Conservation (phyloP, 35 echinoderm and acorn worm species). For the Antedon bifida region DNA sequence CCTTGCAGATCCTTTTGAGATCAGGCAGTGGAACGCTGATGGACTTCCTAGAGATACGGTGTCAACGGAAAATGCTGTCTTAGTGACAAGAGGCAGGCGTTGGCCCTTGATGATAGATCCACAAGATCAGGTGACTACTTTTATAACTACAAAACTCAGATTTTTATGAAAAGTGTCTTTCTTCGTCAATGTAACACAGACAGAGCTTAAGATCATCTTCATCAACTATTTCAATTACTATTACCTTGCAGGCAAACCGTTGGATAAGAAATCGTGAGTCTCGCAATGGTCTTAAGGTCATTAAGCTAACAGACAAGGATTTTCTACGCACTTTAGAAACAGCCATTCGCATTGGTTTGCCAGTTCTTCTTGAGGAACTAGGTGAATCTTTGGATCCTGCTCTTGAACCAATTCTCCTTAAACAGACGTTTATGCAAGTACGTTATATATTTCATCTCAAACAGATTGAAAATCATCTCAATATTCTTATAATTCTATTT, state of each 20-base stretch:
- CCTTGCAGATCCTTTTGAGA: conserved; percentile 87
- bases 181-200: too few relatives aligned
- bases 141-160: neutral
- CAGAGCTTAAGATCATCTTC: too few relatives aligned
- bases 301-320: conserved; percentile 84
- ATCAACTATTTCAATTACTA: neutral
- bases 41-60: conserved; percentile 84
- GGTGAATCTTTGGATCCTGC: conserved; percentile 87
- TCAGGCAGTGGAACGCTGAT: conserved; percentile 97
- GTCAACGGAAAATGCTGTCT: conserved; percentile 91
- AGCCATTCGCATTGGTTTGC: conserved; percentile 72
- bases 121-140: conserved; percentile 75
- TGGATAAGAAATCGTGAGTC: conserved; percentile 90
- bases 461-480: neutral
- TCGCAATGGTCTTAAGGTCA: conserved; percentile 84
- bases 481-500: neutral
- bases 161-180: too few relatives aligned
- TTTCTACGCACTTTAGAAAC: conserved; percentile 91
- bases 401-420: conserved; percentile 89
- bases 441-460: neutral
- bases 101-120: conserved; percentile 99
- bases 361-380: conserved; percentile 85
- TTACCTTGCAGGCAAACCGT: conserved; percentile 63
- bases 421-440: conserved; percentile 93
- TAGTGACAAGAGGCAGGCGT: conserved; percentile 79